phyloP scores from a whole-genome alignment of 2,113 vertebrate genomes.

The Lanius collurio region DNA sequence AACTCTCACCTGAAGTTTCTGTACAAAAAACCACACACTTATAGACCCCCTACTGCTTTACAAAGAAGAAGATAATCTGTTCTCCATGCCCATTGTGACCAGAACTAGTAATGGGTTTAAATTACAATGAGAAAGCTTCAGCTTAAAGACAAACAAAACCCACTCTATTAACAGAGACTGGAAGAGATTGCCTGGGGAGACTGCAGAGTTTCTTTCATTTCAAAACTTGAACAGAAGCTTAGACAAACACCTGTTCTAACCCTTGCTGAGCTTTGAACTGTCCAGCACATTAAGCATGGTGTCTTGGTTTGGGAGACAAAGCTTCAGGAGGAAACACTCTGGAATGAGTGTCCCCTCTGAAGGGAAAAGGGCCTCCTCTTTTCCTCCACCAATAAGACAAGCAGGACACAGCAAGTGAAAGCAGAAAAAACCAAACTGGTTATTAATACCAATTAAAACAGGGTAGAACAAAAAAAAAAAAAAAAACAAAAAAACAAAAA shows the following conservation, averaged over 20 bases:
- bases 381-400: too few relatives aligned
- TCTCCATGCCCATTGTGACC: not conserved
- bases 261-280: constrained; percentile 30
- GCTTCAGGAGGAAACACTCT: too few relatives aligned
- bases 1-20: constrained; percentile 48
- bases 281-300: constrained; percentile 21
- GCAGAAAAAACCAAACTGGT: too few relatives aligned
- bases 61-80: constrained; percentile 30
- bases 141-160: not conserved
- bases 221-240: not conserved
- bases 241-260: constrained; percentile 5
- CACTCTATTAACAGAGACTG: not conserved
- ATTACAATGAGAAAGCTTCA: constrained; percentile 35
- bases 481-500: too few relatives aligned
- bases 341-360: too few relatives aligned
- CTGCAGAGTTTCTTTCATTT: not conserved
- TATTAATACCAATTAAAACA: too few relatives aligned
- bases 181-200: not conserved
- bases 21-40: not conserved
- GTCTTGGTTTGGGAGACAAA: too few relatives aligned
- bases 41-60: constrained; percentile 7
- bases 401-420: too few relatives aligned
- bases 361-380: too few relatives aligned
- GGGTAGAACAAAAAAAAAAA: too few relatives aligned
- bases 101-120: constrained; percentile 10